phyloP scores from a whole-genome alignment of 2,797 vertebrate genomes.

The Clamator glandarius region DNA sequence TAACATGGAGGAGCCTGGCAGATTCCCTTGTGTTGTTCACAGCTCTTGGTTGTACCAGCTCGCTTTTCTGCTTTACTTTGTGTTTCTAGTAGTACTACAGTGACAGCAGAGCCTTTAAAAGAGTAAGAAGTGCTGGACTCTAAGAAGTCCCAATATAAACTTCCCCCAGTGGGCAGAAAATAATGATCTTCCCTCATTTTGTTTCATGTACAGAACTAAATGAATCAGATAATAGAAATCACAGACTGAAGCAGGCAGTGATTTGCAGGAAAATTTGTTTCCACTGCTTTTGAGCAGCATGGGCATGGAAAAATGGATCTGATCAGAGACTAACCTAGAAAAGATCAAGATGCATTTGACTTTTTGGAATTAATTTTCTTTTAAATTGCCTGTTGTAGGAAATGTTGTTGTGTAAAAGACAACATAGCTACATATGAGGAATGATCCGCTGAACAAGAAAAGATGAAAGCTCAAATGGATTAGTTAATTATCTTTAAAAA shows the following conservation, averaged over 20 bases:
- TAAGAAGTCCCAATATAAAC: not conserved
- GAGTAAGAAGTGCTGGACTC: not conserved
- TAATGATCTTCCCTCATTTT: not conserved
- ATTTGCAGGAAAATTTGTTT: slow-evolving; percentile 19
- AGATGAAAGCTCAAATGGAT: not conserved
- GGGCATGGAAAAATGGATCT: not conserved
- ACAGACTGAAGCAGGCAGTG: not conserved
- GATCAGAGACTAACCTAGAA: not conserved
- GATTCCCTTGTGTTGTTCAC: not conserved
- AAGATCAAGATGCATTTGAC: not conserved
- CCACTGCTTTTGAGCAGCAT: not conserved
- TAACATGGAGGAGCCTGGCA: slow-evolving; percentile 5
- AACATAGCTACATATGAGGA: not conserved
- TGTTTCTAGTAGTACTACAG: slow-evolving; percentile 8
- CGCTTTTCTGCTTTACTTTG: not conserved
- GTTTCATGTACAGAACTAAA: not conserved
- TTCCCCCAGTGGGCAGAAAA: not conserved
- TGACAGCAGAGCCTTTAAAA: not conserved
- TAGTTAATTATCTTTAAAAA: not conserved
- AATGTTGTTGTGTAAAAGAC: not conserved
- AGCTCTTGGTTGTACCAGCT: not conserved
- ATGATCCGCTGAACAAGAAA: not conserved
- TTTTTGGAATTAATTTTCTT: not conserved
- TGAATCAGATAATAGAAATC: slow-evolving; percentile 28
- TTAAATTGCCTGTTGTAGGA: not conserved